Evolutionary conservation across 2,888 invertebrate species (phyloP), one percentile per base, ranked within the genome.

Genomic region (Isoperla grammatica): DNA sequence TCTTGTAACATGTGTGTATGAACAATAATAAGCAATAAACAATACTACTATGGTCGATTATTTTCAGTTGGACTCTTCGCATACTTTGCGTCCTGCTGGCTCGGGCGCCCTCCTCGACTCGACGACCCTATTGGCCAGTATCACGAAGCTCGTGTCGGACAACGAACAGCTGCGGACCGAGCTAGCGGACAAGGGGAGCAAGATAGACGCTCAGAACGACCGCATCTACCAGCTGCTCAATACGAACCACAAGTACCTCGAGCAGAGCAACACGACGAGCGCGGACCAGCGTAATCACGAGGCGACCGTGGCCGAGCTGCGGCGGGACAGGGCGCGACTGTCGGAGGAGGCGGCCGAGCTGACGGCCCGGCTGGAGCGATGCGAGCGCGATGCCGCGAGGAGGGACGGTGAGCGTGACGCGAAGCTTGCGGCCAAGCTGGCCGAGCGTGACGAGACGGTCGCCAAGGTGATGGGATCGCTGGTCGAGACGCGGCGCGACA

Each of bases 201-300:
- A 61, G 37, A 23, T 63, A 12, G 63, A 63, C 35, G 23, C 43
- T n/a, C 61, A 61, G 37, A 63, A 63, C 46, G 63, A 63, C 20
- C 56, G 56, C 19, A 48, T 63, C 43, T 63, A 57, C 17, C 46
- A 59, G n/a, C 15, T 63, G 22, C 50, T 63, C 13, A 57, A 63
- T 23, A 42, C 61, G 4, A 63, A 61, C 35, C 63, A 63, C 17
- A 61, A 61, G 61, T 63, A 45, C 39, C 42, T 60, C 9, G 60
- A 60, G 19, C 56, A 60, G 50, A 57, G 42, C 29, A 49, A 17
- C 29, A 49, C 45, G 12, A 23, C 45, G 12, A 35, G 56, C 57
- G 8, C 4, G 5, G 29, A 29, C 29, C 29, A 58, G 19, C 37
- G 17, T 5, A 12, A 37, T 9, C 49, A 53, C n/a, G 57, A 57